Conservation (phyloP, 64 coral and sea anemone species). For the Cladopsammia gracilis region DNA sequence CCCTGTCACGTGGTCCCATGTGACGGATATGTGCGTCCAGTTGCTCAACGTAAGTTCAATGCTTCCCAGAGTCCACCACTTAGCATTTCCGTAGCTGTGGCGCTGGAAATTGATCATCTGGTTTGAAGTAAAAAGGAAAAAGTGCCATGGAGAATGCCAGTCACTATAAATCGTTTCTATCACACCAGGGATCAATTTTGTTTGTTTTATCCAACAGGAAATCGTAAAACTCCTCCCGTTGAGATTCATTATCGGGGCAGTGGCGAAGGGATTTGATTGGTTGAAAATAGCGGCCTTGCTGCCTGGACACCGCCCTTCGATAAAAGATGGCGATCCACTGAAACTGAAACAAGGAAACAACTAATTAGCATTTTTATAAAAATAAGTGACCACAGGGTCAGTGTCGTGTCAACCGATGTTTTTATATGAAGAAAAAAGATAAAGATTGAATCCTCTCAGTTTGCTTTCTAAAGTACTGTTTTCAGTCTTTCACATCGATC, state of each 20-base stretch:
- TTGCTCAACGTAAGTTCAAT: background rate
- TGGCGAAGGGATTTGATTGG: background rate
- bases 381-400: too few species aligned
- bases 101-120: background rate
- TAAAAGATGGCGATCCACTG: background rate
- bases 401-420: too few species aligned
- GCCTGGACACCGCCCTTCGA: background rate
- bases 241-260: background rate
- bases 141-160: background rate
- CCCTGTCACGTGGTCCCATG: background rate
- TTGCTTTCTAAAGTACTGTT: too few species aligned
- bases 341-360: background rate
- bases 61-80: background rate
- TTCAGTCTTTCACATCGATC: too few species aligned
- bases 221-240: background rate
- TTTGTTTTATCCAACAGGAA: slow-evolving; percentile 26
- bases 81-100: too few species aligned
- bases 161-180: background rate
- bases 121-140: background rate
- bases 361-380: too few species aligned
- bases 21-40: slow-evolving; percentile 17
- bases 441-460: too few species aligned
- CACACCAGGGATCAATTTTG: background rate
- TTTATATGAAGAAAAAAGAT: too few species aligned
- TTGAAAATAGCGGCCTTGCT: background rate